Evolutionary conservation across 1,140 invertebrate genomes (phyloP), one percentile per base, ranked within the genome.

Genomic region (Drosophila arizonae): DNA sequence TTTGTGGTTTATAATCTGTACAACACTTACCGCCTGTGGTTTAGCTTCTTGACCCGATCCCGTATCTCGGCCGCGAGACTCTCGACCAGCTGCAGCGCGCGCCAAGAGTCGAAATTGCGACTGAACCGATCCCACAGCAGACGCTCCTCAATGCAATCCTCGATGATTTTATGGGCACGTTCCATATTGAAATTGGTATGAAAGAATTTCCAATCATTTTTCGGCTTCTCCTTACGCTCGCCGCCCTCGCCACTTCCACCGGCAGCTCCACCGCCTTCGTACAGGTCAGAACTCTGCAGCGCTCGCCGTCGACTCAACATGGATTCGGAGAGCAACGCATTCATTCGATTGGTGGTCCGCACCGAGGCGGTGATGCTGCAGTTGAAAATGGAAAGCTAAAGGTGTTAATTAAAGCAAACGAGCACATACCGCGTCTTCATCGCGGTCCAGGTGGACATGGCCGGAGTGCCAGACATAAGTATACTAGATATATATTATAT

Each of bases 161-260:
- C 90, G 24, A 91, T 90, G 28, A 91, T 72, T 76, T 91, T 91
- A 21, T 80, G 79, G 50, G 85, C 86, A 70, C 81, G 69, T 77
- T 91, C 90, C 90, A 91, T 91, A 69, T 84, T 91, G 63, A 91
- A 91, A 77, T 91, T 91, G 64, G 85, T 91, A 70, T 87, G 86
- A 67, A 91, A 91, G 58, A 88, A 91, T 72, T 90, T 72, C 82
- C 86, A 88, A 72, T 91, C 89, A 66, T 80, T 88, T 70, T 82
- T 81, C 4, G 90, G 90, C 50, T 81, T 81, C 80, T 88, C 77
- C 62, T 91, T 85, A 10, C 69, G 57, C 26, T 43, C 58, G 21
- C 56, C 81, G 6, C 50, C 58, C 15, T 76, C 75, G 21, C 30
- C 70, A 1, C 56, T 57, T 45, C 33, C 73, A 58, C 13, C 72